Evolutionary conservation across 2,888 invertebrate species (phyloP), one percentile per base, ranked within the genome.

Genomic region (Liposcelis brunnea): DNA sequence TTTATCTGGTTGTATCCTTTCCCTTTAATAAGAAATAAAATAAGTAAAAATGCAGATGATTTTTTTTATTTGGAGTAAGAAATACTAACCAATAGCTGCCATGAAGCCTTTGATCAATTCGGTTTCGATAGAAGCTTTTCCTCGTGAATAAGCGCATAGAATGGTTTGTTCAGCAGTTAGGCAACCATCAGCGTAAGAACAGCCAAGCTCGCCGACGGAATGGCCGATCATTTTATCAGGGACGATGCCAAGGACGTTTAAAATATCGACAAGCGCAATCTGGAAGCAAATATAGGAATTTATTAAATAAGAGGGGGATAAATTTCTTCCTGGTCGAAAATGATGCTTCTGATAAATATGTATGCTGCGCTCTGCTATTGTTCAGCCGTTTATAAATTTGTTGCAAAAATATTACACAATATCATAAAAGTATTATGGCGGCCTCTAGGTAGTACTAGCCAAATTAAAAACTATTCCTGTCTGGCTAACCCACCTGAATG

Each of bases 191-290:
- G 74, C 74, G 57, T 77, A 77, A 6, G 72, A 74, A 59, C 75
- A 75, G 32, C 72, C 74, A 48, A 76, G 62, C 58, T 76, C 76
- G 36, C 75, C 75, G 1, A 72, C 72, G 18, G 73, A 72, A 61
- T 77, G 74, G 53, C 80, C 85, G 51, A 85, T 74, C 51, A 84
- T 76, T 26, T 76, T 75, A 60, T 84, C 82, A 8, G 83, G 79
- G 42, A 67, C 63, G 31, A 85, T 63, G 10, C 76, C 76, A 15
- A 74, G 57, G 3, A 61, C 64, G 43, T 61, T 64, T 40, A 85
- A 62, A 4, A 80, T 60, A 58, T 85, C 82, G 34, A 70, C 69
- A 31, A 75, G 56, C 6, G 65, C 72, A 51, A 81, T 76, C 70
- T 74, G 70, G 12, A 36, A 36, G 8, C 15, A 15, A 10, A 36